Evolutionary conservation across 2,113 vertebrate species (phyloP), one percentile per base, ranked within the genome.

Genomic region (Hemibagrus wyckioides): DNA sequence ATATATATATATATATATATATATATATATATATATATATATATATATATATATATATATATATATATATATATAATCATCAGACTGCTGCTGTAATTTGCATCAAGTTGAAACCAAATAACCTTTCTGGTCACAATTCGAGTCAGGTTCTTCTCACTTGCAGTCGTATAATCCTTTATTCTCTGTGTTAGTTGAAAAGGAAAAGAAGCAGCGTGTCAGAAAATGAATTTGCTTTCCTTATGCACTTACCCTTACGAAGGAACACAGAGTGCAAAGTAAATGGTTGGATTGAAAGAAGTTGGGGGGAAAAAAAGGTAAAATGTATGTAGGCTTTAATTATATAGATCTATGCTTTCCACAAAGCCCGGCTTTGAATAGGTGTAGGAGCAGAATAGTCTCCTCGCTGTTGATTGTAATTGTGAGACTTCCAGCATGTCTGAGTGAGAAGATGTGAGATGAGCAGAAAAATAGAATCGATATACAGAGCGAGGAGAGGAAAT

Each of bases 341-440:
- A 81, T 59, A 81, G 54, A 41, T 81, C 23, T 59, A 1, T 59
- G 11, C 33, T 39, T 39, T 28, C n/a, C 23, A 59, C 54, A 59
- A 57, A 81, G 21, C 36, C 6, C 54, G 59, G 14, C 33, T 23
- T 14, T 81, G 79, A 81, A 59, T 81, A 59, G 54, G 79, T 41
- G 54, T 81, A 7, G 79, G 79, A 39, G 79, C 79, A 41, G 54
- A 81, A 59, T 59, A 21, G 54, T 36, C 50, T 56, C 30, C 50
- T 36, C 17, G 3, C 54, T 33, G 52, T 14, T 9, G 80, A 86
- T 82, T 77, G 83, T 36, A 39, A 86, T 86, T 86, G 84, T 33
- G 52, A 75, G 87, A 67, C 80, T 63, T 63, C 50, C 52, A 80
- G 67, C 57, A 48, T 56, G 30, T 65, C 41, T 75, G 52, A 76